A percentile compares a stretch with the other conserved stretches of the same genome.
Evolutionary conservation across 2,113 vertebrate species (phyloP).

Genomic region (Thermophis baileyi): DNA sequence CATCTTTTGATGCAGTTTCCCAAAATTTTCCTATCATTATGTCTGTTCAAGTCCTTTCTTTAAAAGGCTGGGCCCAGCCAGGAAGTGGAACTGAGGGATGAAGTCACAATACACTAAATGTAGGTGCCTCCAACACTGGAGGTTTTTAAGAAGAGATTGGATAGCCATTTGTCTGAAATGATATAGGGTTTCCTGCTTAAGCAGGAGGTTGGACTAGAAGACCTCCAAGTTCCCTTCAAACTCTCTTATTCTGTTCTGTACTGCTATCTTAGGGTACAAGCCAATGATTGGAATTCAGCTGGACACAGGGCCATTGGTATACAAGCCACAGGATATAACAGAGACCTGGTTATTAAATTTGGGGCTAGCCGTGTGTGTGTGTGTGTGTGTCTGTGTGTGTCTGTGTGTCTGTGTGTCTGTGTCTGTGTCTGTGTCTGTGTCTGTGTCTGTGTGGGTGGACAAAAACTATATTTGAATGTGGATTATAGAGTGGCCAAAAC

Average conservation of each 20-base stretch:
- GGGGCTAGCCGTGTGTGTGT: not conserved
- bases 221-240: not conserved
- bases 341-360: not conserved
- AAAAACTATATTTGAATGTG: too few species aligned
- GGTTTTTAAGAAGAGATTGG: too few species aligned
- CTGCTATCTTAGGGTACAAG: not conserved
- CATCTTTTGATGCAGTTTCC: not conserved
- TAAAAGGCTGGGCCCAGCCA: not conserved
- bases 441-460: too few species aligned
- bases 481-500: not conserved
- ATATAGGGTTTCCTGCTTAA: too few species aligned
- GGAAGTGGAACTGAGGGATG: not conserved
- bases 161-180: too few species aligned
- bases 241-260: not conserved
- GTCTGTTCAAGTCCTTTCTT: not conserved
- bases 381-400: too few species aligned
- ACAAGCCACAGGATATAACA: not conserved
- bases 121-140: too few species aligned
- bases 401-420: too few species aligned
- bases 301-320: not conserved
- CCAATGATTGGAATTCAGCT: not conserved
- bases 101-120: not conserved
- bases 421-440: too few species aligned
- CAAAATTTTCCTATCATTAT: not conserved
- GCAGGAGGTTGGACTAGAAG: not conserved